Evolutionary conservation across 2,113 vertebrate genomes (phyloP).

Genomic region (Barnardius zonarius): DNA sequence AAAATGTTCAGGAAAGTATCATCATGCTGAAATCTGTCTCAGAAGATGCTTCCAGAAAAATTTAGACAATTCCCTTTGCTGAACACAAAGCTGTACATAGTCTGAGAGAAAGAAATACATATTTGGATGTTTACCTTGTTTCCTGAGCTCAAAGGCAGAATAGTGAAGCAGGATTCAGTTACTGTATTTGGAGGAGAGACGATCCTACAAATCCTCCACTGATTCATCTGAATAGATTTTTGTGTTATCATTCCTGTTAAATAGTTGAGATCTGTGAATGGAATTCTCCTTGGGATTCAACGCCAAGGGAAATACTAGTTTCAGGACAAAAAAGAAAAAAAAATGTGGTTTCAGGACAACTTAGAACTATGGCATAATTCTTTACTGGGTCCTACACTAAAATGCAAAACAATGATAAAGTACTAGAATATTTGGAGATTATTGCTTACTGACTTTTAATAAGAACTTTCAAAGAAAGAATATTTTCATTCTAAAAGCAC

Average conservation of each 20-base stretch:
- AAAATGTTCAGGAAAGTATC: neutral
- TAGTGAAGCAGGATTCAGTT: neutral
- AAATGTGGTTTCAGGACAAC: neutral
- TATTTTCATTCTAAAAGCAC: conserved; percentile 62
- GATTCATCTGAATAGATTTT: neutral
- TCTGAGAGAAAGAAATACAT: neutral
- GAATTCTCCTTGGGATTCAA: neutral
- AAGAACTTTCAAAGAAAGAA: conserved; percentile 53
- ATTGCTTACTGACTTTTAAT: conserved; percentile 18
- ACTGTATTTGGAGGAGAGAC: neutral
- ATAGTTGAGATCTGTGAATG: neutral
- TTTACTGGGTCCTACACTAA: neutral
- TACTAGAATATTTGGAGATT: neutral
- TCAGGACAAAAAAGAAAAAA: neutral
- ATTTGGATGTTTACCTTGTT: neutral
- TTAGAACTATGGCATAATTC: neutral
- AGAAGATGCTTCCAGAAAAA: neutral
- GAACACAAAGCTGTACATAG: neutral
- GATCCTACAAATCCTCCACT: neutral
- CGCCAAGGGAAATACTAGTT: neutral
- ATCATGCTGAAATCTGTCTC: neutral
- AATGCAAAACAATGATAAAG: neutral
- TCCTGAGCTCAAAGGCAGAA: neutral
- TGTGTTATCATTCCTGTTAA: neutral
- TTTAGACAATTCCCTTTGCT: neutral